Evolutionary conservation across 2,888 invertebrate species (phyloP), one percentile per base, ranked within the genome.

Genomic region (Bembecia ichneumoniformis): DNA sequence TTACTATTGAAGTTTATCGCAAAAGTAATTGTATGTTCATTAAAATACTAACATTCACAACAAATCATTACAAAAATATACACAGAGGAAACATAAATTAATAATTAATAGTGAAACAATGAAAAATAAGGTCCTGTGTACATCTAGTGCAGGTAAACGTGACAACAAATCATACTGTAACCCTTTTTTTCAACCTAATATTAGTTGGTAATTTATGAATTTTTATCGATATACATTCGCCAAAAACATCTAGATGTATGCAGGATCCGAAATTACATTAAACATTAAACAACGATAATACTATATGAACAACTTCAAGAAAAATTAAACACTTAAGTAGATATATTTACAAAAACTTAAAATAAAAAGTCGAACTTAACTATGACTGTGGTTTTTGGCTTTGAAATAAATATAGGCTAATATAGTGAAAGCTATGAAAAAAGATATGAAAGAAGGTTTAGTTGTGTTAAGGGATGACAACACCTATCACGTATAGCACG

Each of bases 381-480:
- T 87, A 87, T 87, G 87, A 87, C 86, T 87, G 80, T 86, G 83
- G 78, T 87, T 84, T 87, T 87, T 87, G 87, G 87, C 81, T 86
- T 86, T 82, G 77, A 80, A 83, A 87, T 86, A 83, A 86, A 84
- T 28, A 28, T 87, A 83, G 76, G 76, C 75, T 81, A 75, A 78
- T 84, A 82, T 82, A 82, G 68, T 81, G 82, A 81, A 83, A 82
- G 84, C 86, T 79, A 83, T 80, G 78, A 72, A 67, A 51, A 72
- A 66, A 60, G 55, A 55, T 53, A 47, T 49, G 50, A 17, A 44
- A 28, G 13, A 44, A 44, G 11, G 11, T 13, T 15, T 44, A 11
- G 44, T 14, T 13, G 9, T 15, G 15, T 44, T 44, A 44, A 44
- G 15, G 4, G 13, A 44, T 13, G 15, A 44, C 15, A 40, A 40